A percentile compares a stretch with the other conserved stretches of the same genome.
These are phyloP conservation scores for Lepidurus apus DNA, from an alignment of 1,140 invertebrate genomes.

Conservation along the genomic window DNA sequence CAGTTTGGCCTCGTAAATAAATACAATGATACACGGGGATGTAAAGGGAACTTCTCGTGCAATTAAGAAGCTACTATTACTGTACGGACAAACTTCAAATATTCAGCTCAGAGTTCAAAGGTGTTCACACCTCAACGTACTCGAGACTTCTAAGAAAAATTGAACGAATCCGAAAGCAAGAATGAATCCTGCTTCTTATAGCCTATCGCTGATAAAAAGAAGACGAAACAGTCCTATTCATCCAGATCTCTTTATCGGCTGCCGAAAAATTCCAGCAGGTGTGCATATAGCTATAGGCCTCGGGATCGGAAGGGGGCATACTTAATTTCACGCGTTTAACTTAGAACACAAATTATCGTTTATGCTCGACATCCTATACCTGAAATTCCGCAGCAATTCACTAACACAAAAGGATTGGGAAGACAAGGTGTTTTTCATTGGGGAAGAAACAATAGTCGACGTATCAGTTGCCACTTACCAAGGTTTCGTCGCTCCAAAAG, in stretches of 20 bases:
- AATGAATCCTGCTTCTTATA: neutral
- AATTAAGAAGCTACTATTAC: neutral
- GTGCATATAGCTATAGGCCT: constrained; percentile 11
- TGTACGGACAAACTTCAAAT: no score
- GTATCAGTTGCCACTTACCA: constrained; percentile 37
- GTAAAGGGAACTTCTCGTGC: neutral
- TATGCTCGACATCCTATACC: neutral
- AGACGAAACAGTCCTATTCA: neutral
- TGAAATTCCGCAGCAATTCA: neutral
- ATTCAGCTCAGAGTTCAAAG: neutral
- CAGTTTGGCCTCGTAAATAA: constrained; percentile 15
- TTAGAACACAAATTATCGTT: neutral
- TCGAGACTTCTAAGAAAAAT: neutral
- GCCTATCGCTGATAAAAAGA: neutral
- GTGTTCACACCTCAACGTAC: neutral
- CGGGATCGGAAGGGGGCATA: neutral
- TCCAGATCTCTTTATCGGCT: neutral
- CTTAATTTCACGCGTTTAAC: constrained; percentile 6
- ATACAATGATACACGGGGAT: neutral
- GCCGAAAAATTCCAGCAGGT: neutral
- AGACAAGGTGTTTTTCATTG: neutral
- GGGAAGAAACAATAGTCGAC: neutral
- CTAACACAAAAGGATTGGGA: neutral
- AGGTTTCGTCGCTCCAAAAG: constrained; percentile 40
- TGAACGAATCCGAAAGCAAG: neutral